phyloP scores from a whole-genome alignment of 2,797 vertebrate species.

The Perodicticus potto region DNA sequence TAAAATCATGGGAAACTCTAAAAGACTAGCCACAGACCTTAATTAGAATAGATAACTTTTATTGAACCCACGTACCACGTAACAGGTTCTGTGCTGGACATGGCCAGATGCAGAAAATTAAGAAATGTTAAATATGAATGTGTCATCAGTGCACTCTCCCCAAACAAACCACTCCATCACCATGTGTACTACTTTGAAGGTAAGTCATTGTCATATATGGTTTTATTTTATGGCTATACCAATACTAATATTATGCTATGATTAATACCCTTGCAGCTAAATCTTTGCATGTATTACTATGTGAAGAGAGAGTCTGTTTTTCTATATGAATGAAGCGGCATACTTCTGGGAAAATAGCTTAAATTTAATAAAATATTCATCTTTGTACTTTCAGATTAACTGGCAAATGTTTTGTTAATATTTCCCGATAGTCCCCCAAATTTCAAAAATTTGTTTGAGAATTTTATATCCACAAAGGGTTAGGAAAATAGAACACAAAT shows the following conservation, averaged over 20 bases:
- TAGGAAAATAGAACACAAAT: slow-evolving; percentile 47
- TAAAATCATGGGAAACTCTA: slow-evolving; percentile 3
- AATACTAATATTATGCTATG: slow-evolving; percentile 4
- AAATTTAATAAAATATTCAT: slow-evolving; percentile 14
- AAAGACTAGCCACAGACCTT: slow-evolving; percentile 1
- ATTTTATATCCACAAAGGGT: background rate
- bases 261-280: background rate
- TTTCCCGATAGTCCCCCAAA: background rate
- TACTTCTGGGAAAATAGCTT: slow-evolving; percentile 22
- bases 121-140: background rate
- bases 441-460: slow-evolving; percentile 34
- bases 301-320: slow-evolving; percentile 19
- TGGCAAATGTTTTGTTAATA: slow-evolving; percentile 27
- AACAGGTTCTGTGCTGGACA: background rate
- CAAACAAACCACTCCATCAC: background rate
- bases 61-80: background rate
- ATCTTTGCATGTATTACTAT: background rate
- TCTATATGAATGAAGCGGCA: background rate
- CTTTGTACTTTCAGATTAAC: slow-evolving; percentile 23
- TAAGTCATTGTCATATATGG: background rate
- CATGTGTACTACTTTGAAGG: background rate
- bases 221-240: background rate
- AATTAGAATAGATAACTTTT: slow-evolving; percentile 13
- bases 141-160: background rate
- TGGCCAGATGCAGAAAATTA: background rate